Conservation (phyloP, 2,888 invertebrate genomes). For the Polydrusus pterygomalis region DNA sequence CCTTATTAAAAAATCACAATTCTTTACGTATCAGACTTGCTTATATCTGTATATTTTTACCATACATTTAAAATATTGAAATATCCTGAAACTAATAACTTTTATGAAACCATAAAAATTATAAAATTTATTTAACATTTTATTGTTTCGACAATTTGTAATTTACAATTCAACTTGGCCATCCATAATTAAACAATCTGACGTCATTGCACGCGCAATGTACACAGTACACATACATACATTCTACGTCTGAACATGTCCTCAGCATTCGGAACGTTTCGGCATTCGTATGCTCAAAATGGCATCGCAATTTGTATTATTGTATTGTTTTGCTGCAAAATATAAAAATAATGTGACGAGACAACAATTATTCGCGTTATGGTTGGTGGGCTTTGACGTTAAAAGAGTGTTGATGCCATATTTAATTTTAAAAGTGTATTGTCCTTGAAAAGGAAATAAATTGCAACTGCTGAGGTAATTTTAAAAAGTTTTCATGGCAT, state of each 20-base stretch:
- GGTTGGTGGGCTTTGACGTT: constrained; percentile 46
- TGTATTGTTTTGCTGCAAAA: constrained; percentile 49
- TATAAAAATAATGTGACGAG: constrained; percentile 50
- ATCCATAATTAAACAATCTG: constrained; percentile 35
- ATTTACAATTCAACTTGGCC: constrained; percentile 35
- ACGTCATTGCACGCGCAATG: constrained; percentile 37
- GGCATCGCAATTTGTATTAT: constrained; percentile 44
- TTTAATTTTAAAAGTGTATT: constrained; percentile 35
- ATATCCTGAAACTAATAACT: constrained; percentile 12
- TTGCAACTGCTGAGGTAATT: not conserved
- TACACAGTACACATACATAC: no score
- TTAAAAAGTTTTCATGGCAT: not conserved
- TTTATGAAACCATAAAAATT: constrained; percentile 1
- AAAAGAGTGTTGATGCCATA: constrained; percentile 27
- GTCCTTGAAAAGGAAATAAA: constrained; percentile 25
- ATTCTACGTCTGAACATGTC: constrained; percentile 11
- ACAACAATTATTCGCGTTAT: constrained; percentile 49
- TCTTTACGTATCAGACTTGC: not conserved
- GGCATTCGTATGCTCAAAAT: constrained; percentile 47
- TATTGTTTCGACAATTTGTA: constrained; percentile 18
- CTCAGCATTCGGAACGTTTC: constrained; percentile 41
- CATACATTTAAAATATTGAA: not conserved
- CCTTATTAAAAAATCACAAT: not conserved
- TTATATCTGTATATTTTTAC: not conserved
- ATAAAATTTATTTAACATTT: constrained; percentile 14